These are phyloP conservation scores for Phyllopteryx taeniolatus DNA, from an alignment of 2,113 vertebrate genomes.

Conservation along the genomic window DNA sequence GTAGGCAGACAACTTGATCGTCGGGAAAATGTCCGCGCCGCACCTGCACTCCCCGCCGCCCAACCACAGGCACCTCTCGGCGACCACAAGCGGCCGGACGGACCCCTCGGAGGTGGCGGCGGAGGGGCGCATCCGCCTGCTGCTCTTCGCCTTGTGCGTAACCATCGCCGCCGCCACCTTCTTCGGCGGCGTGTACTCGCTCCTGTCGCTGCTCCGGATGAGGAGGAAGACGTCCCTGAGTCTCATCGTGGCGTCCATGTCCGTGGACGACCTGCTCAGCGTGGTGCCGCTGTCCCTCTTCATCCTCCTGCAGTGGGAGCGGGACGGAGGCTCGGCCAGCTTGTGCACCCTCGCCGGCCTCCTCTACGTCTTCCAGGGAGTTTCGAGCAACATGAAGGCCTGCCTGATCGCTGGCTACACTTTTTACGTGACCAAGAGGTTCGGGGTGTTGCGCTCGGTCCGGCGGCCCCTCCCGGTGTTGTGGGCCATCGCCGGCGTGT, in stretches of 20 bases:
- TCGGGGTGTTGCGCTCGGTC: slow-evolving; percentile 60
- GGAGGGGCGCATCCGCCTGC: slow-evolving; percentile 68
- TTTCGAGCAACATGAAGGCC: slow-evolving; percentile 90
- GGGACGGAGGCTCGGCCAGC: slow-evolving; percentile 49
- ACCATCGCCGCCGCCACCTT: slow-evolving; percentile 75
- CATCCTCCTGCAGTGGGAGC: slow-evolving; percentile 82
- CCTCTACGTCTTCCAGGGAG: slow-evolving; percentile 87
- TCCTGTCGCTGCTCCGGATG: slow-evolving; percentile 79
- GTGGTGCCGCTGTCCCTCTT: slow-evolving; percentile 82
- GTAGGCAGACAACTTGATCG: slow-evolving; percentile 34
- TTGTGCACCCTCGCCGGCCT: slow-evolving; percentile 85
- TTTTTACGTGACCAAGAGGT: slow-evolving; percentile 79
- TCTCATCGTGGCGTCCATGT: slow-evolving; percentile 86
- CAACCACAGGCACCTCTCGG: slow-evolving; percentile 75
- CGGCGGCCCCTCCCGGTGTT: slow-evolving; percentile 56
- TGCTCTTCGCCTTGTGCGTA: slow-evolving; percentile 82
- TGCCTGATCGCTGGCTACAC: slow-evolving; percentile 86
- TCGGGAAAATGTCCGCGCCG: slow-evolving; percentile 66
- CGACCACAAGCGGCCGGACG: slow-evolving; percentile 60
- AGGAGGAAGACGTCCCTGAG: slow-evolving; percentile 78
- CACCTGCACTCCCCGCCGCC: slow-evolving; percentile 52
- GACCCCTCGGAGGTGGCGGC: slow-evolving; percentile 46
- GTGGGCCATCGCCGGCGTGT: slow-evolving; percentile 77
- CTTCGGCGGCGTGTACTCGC: slow-evolving; percentile 82
- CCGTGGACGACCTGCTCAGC: slow-evolving; percentile 87